Percentiles rank a stretch among this genome's conserved stretches.
Conservation (phyloP, 2,113 vertebrate genomes). For the Triplophysa siluroides region DNA sequence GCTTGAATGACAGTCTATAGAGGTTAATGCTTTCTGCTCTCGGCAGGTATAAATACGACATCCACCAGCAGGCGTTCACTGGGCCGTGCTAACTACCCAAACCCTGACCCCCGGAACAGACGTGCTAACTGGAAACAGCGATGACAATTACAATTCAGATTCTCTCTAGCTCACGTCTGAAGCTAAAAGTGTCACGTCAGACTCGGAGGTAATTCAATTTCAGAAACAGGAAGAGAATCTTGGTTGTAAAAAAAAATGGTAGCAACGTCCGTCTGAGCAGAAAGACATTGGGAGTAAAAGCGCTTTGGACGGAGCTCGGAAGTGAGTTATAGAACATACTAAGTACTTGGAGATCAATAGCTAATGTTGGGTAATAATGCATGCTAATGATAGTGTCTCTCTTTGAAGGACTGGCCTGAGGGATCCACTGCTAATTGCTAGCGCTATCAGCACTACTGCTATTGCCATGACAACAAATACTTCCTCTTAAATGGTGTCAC, state of each 20-base stretch:
- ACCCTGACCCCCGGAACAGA: background rate
- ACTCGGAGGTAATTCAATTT: conserved; percentile 33
- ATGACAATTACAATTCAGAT: conserved; percentile 51
- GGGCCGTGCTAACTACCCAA: background rate
- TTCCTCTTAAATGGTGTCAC: background rate
- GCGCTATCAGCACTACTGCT: background rate
- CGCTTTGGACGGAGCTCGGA: background rate
- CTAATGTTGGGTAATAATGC: conserved; percentile 30
- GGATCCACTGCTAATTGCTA: conserved; percentile 26
- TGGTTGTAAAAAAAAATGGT: background rate
- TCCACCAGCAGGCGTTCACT: no score
- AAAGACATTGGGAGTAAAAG: background rate
- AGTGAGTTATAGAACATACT: conserved; percentile 24
- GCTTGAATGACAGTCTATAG: no score
- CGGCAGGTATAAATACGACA: no score
- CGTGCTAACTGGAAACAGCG: conserved; percentile 53
- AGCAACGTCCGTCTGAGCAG: background rate
- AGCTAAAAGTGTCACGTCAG: conserved; percentile 50
- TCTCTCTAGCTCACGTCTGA: conserved; percentile 40
- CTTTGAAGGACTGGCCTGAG: conserved; percentile 1
- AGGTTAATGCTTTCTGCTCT: no score
- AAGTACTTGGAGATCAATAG: conserved; percentile 15
- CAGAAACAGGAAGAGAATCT: background rate
- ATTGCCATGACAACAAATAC: conserved; percentile 13
- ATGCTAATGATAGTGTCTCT: conserved; percentile 24